A percentile compares a stretch with the other conserved stretches of the same genome.
These are phyloP conservation scores for Nudaria mundana DNA, from an alignment of 2,888 invertebrate genomes.

Conservation along the genomic window DNA sequence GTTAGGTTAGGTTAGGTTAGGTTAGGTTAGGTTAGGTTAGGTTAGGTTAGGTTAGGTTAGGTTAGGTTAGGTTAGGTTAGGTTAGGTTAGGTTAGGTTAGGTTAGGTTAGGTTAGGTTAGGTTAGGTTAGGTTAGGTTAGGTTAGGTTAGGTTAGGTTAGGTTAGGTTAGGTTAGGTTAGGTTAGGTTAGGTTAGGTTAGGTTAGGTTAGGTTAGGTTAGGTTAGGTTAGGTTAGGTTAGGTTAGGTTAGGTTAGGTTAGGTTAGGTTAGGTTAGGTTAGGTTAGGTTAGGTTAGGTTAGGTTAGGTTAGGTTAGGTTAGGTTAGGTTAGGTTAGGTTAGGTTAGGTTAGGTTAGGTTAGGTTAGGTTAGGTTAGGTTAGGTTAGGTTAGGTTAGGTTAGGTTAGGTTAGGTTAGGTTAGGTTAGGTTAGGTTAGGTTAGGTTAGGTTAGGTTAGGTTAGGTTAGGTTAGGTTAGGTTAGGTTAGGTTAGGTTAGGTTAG, in stretches of 20 bases:
- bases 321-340: constrained; percentile 21
- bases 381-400: constrained; percentile 23
- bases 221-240: constrained; percentile 17
- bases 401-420: constrained; percentile 25
- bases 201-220: constrained; percentile 11
- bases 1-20: constrained; percentile 24
- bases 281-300: constrained; percentile 25
- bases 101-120: constrained; percentile 24
- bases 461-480: constrained; percentile 19
- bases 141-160: constrained; percentile 18
- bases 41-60: constrained; percentile 24
- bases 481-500: constrained; percentile 25
- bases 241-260: constrained; percentile 23
- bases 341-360: constrained; percentile 18
- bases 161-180: constrained; percentile 20
- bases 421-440: constrained; percentile 27
- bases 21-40: constrained; percentile 21
- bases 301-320: constrained; percentile 26
- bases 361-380: constrained; percentile 22
- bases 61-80: constrained; percentile 25
- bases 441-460: constrained; percentile 26
- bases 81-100: constrained; percentile 26
- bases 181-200: constrained; percentile 15
- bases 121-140: constrained; percentile 18
- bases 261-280: too few species aligned